phyloP scores from a whole-genome alignment of 2,888 invertebrate genomes.

The Branchipolynoe longqiensis region DNA sequence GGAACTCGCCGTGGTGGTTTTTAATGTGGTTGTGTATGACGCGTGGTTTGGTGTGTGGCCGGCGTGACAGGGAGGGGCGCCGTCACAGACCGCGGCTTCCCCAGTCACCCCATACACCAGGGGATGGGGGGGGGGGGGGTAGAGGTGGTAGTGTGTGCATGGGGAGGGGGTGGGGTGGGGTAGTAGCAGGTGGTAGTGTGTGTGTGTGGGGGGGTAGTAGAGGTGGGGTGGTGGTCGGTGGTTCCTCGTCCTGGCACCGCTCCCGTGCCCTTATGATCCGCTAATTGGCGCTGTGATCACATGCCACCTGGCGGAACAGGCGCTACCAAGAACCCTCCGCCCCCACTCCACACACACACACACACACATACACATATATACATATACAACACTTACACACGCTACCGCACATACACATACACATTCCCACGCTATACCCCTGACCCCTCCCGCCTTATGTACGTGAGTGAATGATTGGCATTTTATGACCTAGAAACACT shows the following conservation, averaged over 20 bases:
- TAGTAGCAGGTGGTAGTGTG: background rate
- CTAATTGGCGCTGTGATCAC: background rate
- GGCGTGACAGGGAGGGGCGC: background rate
- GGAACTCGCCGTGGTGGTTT: too few relatives aligned
- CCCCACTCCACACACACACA: background rate
- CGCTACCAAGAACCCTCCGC: background rate
- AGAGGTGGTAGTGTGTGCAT: background rate
- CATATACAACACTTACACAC: too few relatives aligned
- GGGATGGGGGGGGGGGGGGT: background rate
- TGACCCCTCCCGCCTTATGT: too few relatives aligned
- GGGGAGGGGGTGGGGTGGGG: background rate
- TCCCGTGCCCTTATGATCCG: conserved; percentile 18
- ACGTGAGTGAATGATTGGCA: too few relatives aligned
- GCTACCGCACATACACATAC: too few relatives aligned
- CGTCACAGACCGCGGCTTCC: background rate
- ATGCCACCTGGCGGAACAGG: conserved; percentile 8
- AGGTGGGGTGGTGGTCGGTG: background rate
- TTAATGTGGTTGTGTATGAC: too few relatives aligned
- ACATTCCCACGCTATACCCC: too few relatives aligned
- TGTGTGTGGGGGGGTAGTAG: background rate
- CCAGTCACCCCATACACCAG: background rate
- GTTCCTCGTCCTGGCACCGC: background rate
- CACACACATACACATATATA: too few relatives aligned
- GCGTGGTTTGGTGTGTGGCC: background rate
- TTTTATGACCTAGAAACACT: too few relatives aligned